phyloP scores from a whole-genome alignment of 2,888 invertebrate species.

The Tethea ocularis region DNA sequence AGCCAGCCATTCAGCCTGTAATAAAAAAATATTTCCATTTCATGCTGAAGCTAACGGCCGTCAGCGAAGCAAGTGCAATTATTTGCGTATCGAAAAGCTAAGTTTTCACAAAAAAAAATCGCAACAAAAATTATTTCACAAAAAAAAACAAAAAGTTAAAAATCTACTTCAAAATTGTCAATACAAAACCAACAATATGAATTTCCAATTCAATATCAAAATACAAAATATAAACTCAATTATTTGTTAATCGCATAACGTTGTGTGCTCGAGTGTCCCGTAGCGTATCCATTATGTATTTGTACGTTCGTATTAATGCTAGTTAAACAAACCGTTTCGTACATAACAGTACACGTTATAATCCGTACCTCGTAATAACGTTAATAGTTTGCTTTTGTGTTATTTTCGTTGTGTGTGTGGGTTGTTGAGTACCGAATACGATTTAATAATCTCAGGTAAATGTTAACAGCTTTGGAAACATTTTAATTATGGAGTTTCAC shows the following conservation, averaged over 20 bases:
- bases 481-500: background rate
- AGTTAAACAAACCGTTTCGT: conserved; percentile 3
- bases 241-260: conserved; percentile 5
- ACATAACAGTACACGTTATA: background rate
- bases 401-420: background rate
- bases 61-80: too few species aligned
- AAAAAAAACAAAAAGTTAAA: background rate
- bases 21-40: too few species aligned
- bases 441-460: background rate
- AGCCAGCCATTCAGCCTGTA: too few species aligned
- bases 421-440: background rate
- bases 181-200: background rate
- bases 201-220: background rate
- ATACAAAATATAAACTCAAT: conserved; percentile 1
- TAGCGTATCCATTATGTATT: background rate
- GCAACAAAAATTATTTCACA: background rate
- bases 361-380: background rate
- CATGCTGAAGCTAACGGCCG: too few species aligned
- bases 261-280: conserved; percentile 5
- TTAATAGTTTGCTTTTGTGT: conserved; percentile 5
- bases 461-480: background rate
- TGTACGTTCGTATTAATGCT: conserved; percentile 2
- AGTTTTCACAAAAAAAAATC: too few species aligned
- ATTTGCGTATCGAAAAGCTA: too few species aligned
- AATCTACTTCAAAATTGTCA: background rate